These are phyloP conservation scores for Guaruba guarouba DNA, from an alignment of 2,113 vertebrate species.

Conservation along the genomic window DNA sequence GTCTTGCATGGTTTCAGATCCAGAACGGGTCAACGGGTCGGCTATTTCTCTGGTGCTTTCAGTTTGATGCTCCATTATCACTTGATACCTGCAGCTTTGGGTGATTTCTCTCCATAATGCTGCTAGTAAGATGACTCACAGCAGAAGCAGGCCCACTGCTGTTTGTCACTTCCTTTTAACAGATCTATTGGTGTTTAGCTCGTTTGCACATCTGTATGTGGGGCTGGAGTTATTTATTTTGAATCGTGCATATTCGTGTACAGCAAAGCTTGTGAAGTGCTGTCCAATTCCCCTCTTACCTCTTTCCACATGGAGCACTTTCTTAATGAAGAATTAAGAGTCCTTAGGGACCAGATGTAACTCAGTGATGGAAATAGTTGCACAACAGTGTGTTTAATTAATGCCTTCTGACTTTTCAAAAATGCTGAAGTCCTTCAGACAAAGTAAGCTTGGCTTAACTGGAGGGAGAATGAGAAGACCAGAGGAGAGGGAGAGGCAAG, in stretches of 20 bases:
- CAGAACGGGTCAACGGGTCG: rapidly evolving
- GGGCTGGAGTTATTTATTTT: not conserved
- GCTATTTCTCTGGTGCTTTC: rapidly evolving
- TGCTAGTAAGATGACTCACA: not conserved
- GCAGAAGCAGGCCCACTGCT: not conserved
- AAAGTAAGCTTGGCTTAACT: not conserved
- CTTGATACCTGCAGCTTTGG: not conserved
- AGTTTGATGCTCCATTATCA: rapidly evolving
- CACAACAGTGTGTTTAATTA: not conserved
- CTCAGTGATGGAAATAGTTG: not conserved
- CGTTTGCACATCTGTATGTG: not conserved
- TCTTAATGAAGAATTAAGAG: not conserved
- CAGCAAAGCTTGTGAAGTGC: not conserved
- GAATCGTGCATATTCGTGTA: rapidly evolving
- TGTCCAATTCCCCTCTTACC: not conserved
- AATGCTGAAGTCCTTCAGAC: not conserved
- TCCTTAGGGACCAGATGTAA: not conserved
- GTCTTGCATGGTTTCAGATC: not conserved
- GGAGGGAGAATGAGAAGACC: not conserved
- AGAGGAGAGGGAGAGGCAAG: not conserved
- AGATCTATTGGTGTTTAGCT: not conserved
- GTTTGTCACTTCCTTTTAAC: not conserved
- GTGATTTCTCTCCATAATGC: not conserved
- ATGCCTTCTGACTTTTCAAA: not conserved
- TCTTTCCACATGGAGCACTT: not conserved